Conservation (phyloP, 2,888 invertebrate genomes). For the Epinotia bilunana region DNA sequence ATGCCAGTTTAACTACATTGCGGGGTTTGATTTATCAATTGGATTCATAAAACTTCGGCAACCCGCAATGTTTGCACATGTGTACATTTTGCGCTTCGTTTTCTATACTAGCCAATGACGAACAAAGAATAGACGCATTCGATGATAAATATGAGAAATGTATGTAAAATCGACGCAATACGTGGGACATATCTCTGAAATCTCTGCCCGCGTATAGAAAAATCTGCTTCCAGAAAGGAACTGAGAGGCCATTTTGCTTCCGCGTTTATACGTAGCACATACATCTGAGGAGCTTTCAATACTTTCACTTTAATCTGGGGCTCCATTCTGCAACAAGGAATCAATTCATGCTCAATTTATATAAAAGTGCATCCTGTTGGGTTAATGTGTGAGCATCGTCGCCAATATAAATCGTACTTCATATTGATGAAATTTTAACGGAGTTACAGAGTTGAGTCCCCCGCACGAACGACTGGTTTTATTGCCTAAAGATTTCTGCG, state of each 20-base stretch:
- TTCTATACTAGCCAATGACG: no score
- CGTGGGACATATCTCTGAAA: no score
- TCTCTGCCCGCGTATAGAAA: neutral
- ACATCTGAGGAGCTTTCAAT: neutral
- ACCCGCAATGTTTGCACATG: no score
- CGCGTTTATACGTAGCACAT: neutral
- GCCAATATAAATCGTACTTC: neutral
- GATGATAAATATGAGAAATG: no score
- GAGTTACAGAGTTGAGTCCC: neutral
- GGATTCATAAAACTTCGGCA: no score
- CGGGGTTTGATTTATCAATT: no score
- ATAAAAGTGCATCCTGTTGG: neutral
- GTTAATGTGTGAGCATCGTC: neutral
- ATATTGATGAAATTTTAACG: neutral
- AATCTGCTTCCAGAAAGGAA: neutral
- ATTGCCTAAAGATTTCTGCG: neutral
- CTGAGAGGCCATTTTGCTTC: neutral
- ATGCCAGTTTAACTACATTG: no score
- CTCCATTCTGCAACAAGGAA: neutral
- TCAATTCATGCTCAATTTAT: neutral
- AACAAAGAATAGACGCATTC: no score
- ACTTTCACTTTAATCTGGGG: neutral
- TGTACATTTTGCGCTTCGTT: no score
- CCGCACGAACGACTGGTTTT: no score
- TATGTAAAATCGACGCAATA: no score